A percentile compares a stretch with the other conserved stretches of the same genome.
Conservation (phyloP, 2,888 invertebrate species). For the Eucera pruinosa region DNA sequence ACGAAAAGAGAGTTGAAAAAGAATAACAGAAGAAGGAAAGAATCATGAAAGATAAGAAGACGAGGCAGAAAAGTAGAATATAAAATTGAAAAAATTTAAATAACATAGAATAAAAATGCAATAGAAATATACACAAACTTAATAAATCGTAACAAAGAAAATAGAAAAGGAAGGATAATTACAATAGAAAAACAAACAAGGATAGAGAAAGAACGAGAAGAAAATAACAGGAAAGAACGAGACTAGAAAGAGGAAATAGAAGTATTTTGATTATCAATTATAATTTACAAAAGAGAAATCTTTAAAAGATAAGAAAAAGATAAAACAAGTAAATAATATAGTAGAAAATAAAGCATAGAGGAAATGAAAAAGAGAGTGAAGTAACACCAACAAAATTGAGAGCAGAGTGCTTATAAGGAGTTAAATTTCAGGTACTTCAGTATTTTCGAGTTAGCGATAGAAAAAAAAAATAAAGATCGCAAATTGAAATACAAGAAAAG, state of each 20-base stretch:
- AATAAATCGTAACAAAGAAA: constrained; percentile 17
- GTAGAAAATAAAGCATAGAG: not conserved
- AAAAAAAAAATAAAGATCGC: constrained; percentile 1
- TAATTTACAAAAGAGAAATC: too few species aligned
- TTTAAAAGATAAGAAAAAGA: too few species aligned
- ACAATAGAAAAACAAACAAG: not conserved
- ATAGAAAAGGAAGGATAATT: constrained; percentile 21
- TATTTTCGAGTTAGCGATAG: constrained; percentile 8
- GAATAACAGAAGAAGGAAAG: not conserved
- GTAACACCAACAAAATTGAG: constrained; percentile 11
- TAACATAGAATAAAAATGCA: constrained; percentile 25
- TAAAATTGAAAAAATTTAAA: constrained; percentile 23
- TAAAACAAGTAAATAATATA: constrained; percentile 22
- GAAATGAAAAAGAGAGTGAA: not conserved
- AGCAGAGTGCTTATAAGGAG: not conserved
- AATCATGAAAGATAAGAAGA: constrained; percentile 13
- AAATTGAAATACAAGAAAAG: not conserved
- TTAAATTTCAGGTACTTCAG: constrained; percentile 53
- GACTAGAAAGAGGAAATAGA: too few species aligned
- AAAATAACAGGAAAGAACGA: too few species aligned
- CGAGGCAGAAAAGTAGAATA: constrained; percentile 1
- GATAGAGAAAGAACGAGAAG: too few species aligned
- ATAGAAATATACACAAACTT: constrained; percentile 25
- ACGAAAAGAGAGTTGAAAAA: not conserved
- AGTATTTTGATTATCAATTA: too few species aligned